Evolutionary conservation across 2,888 invertebrate genomes (phyloP), one percentile per base, ranked within the genome.

Genomic region (Cephus pulcher): DNA sequence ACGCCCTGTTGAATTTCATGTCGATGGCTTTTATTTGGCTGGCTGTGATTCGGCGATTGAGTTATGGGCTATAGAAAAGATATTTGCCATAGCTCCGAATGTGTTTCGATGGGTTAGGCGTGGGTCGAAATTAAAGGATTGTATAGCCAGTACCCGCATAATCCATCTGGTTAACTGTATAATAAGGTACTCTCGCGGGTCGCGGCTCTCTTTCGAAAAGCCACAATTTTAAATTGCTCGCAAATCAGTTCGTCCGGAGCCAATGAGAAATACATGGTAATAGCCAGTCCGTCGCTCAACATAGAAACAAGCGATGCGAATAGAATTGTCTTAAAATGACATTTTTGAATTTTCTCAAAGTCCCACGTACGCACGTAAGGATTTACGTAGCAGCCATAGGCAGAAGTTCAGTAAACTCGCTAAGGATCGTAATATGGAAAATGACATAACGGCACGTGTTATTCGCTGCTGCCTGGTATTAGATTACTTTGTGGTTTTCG

Each of bases 131-230:
- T 56, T 56, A 69, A 75, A 68, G 75, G 75, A 79, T 71, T 32
- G 35, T 34, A 12, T 74, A 23, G 71, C 23, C 73, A 74, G 56
- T 77, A 76, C 80, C 80, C 80, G 80, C 80, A 80, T 80, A 76
- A 77, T 30, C 75, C 56, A 56, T 56, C 23, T 37, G 68, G 56
- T 76, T 71, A 76, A 80, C 79, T 74, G 74, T 71, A 75, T 71
- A 76, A 76, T 71, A 74, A 77, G 68, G 12, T 75, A 68, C 74
- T 73, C 74, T 34, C n/a, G 68, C 33, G 33, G 35, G 37, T 37
- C 34, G 23, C 15, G n/a, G 35, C 71, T 12, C 68, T 12, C 74
- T 15, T 56, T 56, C 56, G 23, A 56, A 23, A 9, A 56, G 56
- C 12, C 12, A 6, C 56, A 23, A 9, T 23, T 56, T 56, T 9